These are phyloP conservation scores for Drosophila yakuba DNA, from an alignment of 1,140 invertebrate species.

Conservation along the genomic window DNA sequence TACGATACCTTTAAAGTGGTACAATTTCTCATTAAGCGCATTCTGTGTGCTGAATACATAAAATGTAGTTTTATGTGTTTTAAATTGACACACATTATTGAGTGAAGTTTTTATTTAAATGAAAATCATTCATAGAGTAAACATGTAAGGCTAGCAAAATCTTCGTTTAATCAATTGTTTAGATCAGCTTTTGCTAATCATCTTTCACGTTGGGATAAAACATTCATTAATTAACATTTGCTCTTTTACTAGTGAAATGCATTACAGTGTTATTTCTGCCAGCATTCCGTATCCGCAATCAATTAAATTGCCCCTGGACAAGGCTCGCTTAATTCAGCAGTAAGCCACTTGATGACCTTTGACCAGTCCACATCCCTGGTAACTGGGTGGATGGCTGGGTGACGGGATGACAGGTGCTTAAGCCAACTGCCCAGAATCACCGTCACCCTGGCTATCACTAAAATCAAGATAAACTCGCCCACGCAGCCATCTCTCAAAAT, in stretches of 20 bases:
- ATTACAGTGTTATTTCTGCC: conserved; percentile 9
- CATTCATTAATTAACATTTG: conserved; percentile 6
- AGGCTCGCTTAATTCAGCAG: conserved; percentile 13
- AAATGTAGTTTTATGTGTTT: no score
- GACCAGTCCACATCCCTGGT: conserved; percentile 17
- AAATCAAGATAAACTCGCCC: conserved; percentile 7
- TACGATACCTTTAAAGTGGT: background rate
- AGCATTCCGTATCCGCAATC: conserved; percentile 15
- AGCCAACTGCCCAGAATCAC: conserved; percentile 11
- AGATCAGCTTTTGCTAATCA: background rate
- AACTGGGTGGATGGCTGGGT: background rate
- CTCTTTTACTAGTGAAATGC: conserved; percentile 1
- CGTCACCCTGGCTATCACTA: background rate
- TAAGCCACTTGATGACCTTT: conserved; percentile 39
- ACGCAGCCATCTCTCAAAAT: conserved; percentile 32
- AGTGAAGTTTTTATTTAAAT: no score
- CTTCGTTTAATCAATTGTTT: no score
- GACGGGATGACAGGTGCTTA: conserved; percentile 38
- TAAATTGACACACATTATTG: no score
- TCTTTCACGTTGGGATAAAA: background rate
- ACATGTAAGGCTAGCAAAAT: no score
- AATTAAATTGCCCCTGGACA: conserved; percentile 30
- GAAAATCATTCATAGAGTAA: no score
- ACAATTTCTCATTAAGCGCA: conserved; percentile 1
- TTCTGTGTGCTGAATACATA: no score